Percentiles rank a stretch among this genome's conserved stretches.
phyloP scores from a whole-genome alignment of 1,140 invertebrate genomes.

The Melitaea cinxia region DNA sequence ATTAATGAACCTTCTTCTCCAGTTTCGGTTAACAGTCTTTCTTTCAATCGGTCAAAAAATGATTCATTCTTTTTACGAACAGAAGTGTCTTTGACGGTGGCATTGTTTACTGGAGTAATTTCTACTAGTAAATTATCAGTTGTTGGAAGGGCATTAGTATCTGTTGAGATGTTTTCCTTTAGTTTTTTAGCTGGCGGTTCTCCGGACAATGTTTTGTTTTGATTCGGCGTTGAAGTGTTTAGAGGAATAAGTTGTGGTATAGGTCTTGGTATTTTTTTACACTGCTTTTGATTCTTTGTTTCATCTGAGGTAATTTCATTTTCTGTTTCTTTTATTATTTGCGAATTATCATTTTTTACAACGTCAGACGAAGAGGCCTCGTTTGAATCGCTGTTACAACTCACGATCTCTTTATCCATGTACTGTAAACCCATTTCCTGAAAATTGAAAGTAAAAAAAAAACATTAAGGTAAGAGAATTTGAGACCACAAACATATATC shows the following conservation, averaged over 20 bases:
- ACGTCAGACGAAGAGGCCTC: conserved; percentile 57
- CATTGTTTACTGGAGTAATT: conserved; percentile 55
- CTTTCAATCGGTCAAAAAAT: conserved; percentile 92
- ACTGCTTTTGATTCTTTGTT: conserved; percentile 55
- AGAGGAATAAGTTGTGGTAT: conserved; percentile 88
- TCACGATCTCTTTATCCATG: conserved; percentile 61
- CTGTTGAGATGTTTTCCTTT: conserved; percentile 50
- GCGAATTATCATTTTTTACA: conserved; percentile 44
- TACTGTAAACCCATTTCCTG: conserved; percentile 73
- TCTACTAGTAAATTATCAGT: conserved; percentile 56
- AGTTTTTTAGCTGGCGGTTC: conserved; percentile 72
- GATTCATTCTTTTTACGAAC: conserved; percentile 86
- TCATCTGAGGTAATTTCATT: conserved; percentile 45
- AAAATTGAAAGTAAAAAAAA: conserved; percentile 53
- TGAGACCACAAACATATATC: too few species aligned
- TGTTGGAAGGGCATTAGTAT: conserved; percentile 44
- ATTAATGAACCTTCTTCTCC: conserved; percentile 83
- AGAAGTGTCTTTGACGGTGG: conserved; percentile 51
- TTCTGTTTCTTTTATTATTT: conserved; percentile 30
- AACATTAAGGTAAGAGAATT: not conserved
- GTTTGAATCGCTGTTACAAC: conserved; percentile 72
- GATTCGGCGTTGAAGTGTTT: conserved; percentile 67
- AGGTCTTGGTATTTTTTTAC: conserved; percentile 83
- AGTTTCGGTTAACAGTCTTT: conserved; percentile 84
- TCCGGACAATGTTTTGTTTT: conserved; percentile 52